Conservation (phyloP, 1,140 invertebrate genomes). For the Holcopasites calliopsidis region DNA sequence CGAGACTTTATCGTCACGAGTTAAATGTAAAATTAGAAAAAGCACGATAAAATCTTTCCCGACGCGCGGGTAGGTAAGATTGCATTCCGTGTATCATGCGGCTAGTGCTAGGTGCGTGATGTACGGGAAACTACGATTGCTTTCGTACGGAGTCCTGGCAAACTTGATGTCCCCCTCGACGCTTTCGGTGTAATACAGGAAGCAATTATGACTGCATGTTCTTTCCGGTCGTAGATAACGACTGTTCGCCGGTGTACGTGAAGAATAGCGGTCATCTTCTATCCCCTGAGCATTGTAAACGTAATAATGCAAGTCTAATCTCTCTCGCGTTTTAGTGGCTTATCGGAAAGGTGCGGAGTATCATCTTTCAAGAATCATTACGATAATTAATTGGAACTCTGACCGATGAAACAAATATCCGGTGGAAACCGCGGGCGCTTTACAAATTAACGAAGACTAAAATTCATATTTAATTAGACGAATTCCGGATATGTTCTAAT, state of each 20-base stretch:
- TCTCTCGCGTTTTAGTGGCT: too few relatives aligned
- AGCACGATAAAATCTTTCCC: conserved; percentile 24
- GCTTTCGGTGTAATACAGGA: conserved; percentile 36
- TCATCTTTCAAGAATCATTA: too few relatives aligned
- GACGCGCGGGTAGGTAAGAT: conserved; percentile 3
- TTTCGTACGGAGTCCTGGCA: conserved; percentile 23
- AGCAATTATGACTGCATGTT: conserved; percentile 46
- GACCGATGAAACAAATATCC: background rate
- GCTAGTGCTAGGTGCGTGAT: conserved; percentile 17
- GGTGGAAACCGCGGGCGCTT: too few relatives aligned
- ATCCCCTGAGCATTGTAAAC: background rate
- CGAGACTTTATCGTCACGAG: background rate
- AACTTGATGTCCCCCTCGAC: conserved; percentile 36
- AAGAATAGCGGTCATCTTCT: background rate
- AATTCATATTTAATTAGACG: background rate
- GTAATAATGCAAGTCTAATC: background rate
- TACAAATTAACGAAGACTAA: background rate
- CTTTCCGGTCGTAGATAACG: conserved; percentile 45
- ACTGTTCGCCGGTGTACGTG: background rate
- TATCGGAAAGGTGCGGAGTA: too few relatives aligned
- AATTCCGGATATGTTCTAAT: too few relatives aligned
- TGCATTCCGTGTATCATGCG: conserved; percentile 29
- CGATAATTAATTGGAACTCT: background rate
- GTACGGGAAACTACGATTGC: conserved; percentile 38
- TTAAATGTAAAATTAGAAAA: conserved; percentile 21